Evolutionary conservation across 1,140 invertebrate genomes (phyloP).

Genomic region (Tetragonula clypearis): DNA sequence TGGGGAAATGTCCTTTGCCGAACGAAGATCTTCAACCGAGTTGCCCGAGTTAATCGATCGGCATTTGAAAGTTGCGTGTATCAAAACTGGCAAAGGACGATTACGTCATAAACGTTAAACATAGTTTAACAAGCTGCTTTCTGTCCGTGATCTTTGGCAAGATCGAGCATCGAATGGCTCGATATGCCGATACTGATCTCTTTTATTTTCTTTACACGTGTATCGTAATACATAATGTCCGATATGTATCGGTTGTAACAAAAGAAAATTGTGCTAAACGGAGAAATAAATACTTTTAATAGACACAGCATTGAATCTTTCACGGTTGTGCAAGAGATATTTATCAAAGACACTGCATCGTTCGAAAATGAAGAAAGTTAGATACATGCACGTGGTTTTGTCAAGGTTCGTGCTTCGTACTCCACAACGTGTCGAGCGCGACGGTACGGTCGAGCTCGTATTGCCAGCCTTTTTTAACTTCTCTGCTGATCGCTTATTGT

Average conservation of each 20-base stretch:
- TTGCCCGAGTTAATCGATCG: constrained; percentile 11
- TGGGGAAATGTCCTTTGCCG: background rate
- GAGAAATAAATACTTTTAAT: background rate
- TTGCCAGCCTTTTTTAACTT: constrained; percentile 27
- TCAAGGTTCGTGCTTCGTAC: background rate
- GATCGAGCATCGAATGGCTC: constrained; percentile 36
- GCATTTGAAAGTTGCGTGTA: constrained; percentile 54
- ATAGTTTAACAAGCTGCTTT: no score
- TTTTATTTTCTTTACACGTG: background rate
- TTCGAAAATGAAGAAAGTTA: background rate
- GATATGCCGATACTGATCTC: background rate
- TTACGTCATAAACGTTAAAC: background rate
- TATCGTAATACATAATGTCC: no score
- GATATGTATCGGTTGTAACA: background rate
- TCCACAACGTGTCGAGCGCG: no score
- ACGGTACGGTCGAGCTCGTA: background rate
- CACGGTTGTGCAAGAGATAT: no score
- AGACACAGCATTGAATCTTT: no score
- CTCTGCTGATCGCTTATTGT: constrained; percentile 47
- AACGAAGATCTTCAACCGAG: background rate
- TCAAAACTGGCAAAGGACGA: constrained; percentile 59
- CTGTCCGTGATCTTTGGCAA: constrained; percentile 48
- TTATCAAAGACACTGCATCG: no score
- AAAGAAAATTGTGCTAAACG: background rate
- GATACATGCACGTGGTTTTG: background rate